phyloP scores from a whole-genome alignment of 2,113 vertebrate genomes.

The Eidolon helvum region DNA sequence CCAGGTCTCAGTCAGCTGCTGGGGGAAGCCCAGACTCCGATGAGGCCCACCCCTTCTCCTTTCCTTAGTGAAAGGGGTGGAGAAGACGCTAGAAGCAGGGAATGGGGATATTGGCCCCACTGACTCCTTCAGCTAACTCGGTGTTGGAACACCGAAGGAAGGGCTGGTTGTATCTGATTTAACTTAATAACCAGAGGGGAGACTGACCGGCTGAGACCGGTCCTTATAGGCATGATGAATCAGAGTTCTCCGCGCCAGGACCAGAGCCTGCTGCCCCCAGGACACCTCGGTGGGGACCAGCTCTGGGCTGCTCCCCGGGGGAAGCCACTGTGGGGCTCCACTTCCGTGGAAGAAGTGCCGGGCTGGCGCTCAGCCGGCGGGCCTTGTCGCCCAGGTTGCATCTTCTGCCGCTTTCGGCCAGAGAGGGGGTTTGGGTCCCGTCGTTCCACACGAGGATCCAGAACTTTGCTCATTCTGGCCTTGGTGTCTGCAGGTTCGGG shows the following conservation, averaged over 20 bases:
- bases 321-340: rapidly evolving
- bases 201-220: neutral
- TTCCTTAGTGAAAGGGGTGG: neutral
- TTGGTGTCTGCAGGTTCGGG: neutral
- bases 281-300: neutral
- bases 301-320: neutral
- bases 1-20: neutral
- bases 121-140: neutral
- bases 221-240: rapidly evolving
- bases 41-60: rapidly evolving
- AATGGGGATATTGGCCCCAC: neutral
- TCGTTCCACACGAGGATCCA: neutral
- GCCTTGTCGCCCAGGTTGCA: rapidly evolving
- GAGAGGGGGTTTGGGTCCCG: neutral
- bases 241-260: rapidly evolving
- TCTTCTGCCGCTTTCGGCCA: neutral
- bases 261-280: neutral
- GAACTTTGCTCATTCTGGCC: neutral
- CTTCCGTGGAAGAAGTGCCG: neutral
- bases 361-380: neutral
- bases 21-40: rapidly evolving
- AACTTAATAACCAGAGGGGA: neutral
- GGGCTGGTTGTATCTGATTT: neutral
- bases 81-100: neutral
- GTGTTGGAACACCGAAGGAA: neutral